Evolutionary conservation across 2,888 invertebrate species (phyloP), one percentile per base, ranked within the genome.

Genomic region (Drosophila formosana): DNA sequence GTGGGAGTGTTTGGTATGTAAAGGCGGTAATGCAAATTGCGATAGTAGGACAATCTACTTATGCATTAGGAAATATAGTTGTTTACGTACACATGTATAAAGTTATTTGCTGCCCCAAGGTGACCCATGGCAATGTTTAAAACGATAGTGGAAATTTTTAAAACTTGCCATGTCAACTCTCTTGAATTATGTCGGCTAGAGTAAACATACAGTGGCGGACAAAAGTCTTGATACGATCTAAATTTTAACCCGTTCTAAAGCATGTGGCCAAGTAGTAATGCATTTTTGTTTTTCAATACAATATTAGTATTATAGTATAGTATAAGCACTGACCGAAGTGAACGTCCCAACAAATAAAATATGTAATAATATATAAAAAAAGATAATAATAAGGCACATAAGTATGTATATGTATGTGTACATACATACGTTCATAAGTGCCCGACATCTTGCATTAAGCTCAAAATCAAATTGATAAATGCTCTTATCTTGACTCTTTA

Each of bases 381-480:
- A 18, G 18, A 18, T 18, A 18, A 18, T 18, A 18, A 18, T 18
- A 18, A 49, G 28, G 9, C 7, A 43, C 6, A 26, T 32, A 32
- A 3, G 8, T 32, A 9, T 2, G 6, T 30, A 30, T 7, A 1
- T 30, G 7, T 7, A 30, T 32, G 8, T 3, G 8, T 8, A 32
- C n/a, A 5, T 37, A n/a, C 1, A 13, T 18, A 18, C 18, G 18
- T 18, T 18, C 9, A 50, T 26, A 39, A 45, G 56, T 32, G 1
- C 2, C 1, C 11, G n/a, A 6, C 39, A 28, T 52, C 25, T 9
- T 34, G 28, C 9, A 25, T 28, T 49, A 25, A 3, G 6, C 9
- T 23, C 3, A 18, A 51, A 32, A 28, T 28, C 13, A 60, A 61
- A 26, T 49, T 86, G 66, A 86, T 80, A 66, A 85, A 66, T 26